These are phyloP conservation scores for Dinocampus coccinellae DNA, from an alignment of 2,888 invertebrate genomes.

Conservation along the genomic window DNA sequence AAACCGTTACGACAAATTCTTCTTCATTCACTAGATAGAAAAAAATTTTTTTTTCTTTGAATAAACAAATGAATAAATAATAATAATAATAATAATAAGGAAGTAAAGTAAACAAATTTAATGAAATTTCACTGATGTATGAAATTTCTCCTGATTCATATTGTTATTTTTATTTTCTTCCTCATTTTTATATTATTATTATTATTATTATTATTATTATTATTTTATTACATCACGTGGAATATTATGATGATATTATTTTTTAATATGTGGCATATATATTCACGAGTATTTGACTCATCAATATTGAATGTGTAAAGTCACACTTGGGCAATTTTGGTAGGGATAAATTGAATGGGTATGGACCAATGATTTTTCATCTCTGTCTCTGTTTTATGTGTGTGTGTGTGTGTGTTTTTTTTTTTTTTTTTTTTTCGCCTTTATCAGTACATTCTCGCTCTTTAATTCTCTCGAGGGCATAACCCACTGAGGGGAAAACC, in stretches of 20 bases:
- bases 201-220: neutral
- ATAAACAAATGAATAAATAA: too few species aligned
- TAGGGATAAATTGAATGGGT: neutral
- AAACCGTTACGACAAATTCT: slow-evolving; percentile 17
- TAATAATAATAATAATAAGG: too few species aligned
- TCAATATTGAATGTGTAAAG: neutral
- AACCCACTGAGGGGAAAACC: slow-evolving; percentile 29
- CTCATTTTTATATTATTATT: too few species aligned
- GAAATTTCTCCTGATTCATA: neutral
- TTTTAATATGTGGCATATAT: neutral
- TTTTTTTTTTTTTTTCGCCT: too few species aligned
- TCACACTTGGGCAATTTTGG: slow-evolving; percentile 1
- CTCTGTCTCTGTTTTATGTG: neutral
- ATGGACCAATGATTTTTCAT: neutral
- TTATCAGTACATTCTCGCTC: neutral
- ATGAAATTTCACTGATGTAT: neutral
- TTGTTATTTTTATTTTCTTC: too few species aligned
- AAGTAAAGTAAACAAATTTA: neutral
- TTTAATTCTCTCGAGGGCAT: slow-evolving; percentile 14
- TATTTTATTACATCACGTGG: neutral
- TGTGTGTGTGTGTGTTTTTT: too few species aligned
- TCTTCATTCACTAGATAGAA: slow-evolving; percentile 5
- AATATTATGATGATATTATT: neutral
- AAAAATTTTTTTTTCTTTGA: too few species aligned
- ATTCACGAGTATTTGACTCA: neutral